Evolutionary conservation across 1,140 invertebrate genomes (phyloP).

Genomic region (Drosophila watanabei): DNA sequence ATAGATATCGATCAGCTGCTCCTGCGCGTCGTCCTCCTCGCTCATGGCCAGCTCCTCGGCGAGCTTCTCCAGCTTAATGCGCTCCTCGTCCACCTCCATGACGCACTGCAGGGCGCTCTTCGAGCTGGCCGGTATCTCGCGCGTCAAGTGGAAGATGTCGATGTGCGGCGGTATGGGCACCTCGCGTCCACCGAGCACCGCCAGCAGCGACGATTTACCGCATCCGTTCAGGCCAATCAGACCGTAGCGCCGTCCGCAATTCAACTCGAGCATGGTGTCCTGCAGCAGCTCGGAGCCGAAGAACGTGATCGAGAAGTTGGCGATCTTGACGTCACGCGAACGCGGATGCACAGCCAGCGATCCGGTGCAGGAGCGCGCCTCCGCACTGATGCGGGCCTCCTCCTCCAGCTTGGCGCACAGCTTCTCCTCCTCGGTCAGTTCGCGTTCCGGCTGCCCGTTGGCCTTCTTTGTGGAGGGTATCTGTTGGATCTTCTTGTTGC

Average conservation of each 20-base stretch:
- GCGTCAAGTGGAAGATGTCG: constrained; percentile 98
- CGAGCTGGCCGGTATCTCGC: constrained; percentile 98
- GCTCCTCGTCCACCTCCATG: constrained; percentile 99
- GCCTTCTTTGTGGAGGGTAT: constrained; percentile 78
- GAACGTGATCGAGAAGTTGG: constrained; percentile 98
- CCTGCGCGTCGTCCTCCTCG: constrained; percentile 97
- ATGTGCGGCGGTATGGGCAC: constrained; percentile 98
- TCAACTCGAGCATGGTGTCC: constrained; percentile 98
- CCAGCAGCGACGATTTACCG: constrained; percentile 97
- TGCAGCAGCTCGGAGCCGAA: constrained; percentile 98
- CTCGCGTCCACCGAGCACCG: constrained; percentile 96
- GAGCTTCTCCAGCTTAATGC: constrained; percentile 95
- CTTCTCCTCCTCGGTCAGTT: constrained; percentile 90
- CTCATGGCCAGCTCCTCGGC: constrained; percentile 95
- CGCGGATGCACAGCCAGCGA: constrained; percentile 97
- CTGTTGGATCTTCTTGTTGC: constrained; percentile 89
- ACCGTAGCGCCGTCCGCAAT: constrained; percentile 98
- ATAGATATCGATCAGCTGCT: constrained; percentile 98
- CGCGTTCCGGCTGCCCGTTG: constrained; percentile 80
- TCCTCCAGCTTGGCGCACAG: constrained; percentile 95
- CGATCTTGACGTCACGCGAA: constrained; percentile 98
- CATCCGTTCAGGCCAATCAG: constrained; percentile 98
- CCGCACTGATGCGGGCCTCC: constrained; percentile 96
- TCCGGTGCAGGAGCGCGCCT: constrained; percentile 97
- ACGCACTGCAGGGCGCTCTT: constrained; percentile 97